Percentiles rank a stretch among this genome's conserved stretches.
These are phyloP conservation scores for Tympanuchus pallidicinctus DNA, from an alignment of 2,113 vertebrate species.

Conservation along the genomic window DNA sequence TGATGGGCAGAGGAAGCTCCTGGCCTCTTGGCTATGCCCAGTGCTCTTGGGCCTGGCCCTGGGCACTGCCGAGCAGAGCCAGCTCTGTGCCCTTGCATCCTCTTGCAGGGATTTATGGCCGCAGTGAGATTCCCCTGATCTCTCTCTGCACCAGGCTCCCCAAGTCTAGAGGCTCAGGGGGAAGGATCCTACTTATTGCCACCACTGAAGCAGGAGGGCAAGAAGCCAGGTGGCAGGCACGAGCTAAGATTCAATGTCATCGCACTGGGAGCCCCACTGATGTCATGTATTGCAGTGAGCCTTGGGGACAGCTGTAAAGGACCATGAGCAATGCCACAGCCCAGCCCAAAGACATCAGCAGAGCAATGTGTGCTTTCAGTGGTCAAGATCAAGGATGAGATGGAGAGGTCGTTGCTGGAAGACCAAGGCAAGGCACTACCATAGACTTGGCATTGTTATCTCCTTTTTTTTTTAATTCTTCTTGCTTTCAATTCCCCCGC, in stretches of 20 bases:
- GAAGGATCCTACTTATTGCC: neutral
- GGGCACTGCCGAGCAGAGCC: neutral
- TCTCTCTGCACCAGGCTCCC: neutral
- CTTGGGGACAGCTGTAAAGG: neutral
- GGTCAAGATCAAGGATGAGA: neutral
- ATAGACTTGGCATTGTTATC: accelerated
- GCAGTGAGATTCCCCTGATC: neutral
- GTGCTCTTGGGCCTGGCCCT: neutral
- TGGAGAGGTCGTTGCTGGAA: neutral
- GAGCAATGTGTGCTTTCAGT: neutral
- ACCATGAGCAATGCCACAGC: neutral
- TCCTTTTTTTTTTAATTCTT: neutral
- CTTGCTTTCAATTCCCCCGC: neutral
- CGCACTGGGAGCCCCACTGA: accelerated
- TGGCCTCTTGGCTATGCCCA: neutral
- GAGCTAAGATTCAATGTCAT: neutral
- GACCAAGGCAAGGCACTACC: neutral
- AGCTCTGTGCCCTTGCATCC: neutral
- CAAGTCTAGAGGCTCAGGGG: neutral
- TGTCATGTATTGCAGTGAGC: accelerated
- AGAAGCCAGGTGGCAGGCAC: neutral
- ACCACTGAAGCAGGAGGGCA: neutral
- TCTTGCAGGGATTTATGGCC: neutral
- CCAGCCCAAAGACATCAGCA: neutral
- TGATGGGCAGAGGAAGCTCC: neutral